Conservation (phyloP, 2,113 vertebrate genomes). For the Trematocara nigrifrons region DNA sequence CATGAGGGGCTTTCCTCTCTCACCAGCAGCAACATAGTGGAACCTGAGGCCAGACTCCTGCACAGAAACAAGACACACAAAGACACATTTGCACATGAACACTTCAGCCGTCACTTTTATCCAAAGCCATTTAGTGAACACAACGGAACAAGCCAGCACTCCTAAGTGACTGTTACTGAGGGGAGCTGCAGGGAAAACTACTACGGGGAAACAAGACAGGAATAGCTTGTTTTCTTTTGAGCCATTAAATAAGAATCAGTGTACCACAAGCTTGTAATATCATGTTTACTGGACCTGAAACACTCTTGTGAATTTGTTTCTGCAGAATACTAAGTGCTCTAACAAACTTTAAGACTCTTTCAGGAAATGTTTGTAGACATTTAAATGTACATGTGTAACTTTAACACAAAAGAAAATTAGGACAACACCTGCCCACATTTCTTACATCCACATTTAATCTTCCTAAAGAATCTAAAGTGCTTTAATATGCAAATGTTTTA, state of each 20-base stretch:
- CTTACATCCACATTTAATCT: background rate
- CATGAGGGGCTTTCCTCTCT: slow-evolving; percentile 95
- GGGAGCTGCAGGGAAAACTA: background rate
- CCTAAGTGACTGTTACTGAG: background rate
- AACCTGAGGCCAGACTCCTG: slow-evolving; percentile 96
- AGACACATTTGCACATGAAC: background rate
- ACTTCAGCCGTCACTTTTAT: background rate
- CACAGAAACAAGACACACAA: background rate
- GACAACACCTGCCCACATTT: background rate
- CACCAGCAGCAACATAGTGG: slow-evolving; percentile 95
- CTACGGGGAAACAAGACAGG: background rate
- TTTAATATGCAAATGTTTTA: background rate
- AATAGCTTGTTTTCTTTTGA: background rate
- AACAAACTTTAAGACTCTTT: background rate
- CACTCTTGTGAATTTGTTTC: background rate
- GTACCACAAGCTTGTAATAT: background rate
- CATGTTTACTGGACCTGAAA: background rate
- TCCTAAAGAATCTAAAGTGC: background rate
- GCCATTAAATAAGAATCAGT: background rate
- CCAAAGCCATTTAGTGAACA: background rate
- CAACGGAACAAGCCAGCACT: background rate
- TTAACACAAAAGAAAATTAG: background rate
- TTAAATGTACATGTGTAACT: background rate
- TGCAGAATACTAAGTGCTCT: background rate
- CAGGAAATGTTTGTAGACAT: background rate